phyloP scores from a whole-genome alignment of 2,797 vertebrate genomes.

The Salarias fasciatus region DNA sequence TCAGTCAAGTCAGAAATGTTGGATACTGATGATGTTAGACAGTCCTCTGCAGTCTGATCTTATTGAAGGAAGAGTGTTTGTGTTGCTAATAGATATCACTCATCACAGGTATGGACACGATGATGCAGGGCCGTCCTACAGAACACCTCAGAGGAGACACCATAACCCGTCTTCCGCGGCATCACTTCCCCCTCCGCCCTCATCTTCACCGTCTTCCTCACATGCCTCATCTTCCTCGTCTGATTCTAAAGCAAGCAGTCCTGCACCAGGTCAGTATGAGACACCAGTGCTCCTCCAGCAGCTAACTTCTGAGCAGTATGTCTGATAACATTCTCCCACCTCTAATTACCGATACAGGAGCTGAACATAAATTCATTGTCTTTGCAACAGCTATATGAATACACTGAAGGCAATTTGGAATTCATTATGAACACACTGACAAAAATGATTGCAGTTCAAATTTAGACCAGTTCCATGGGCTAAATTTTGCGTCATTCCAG shows the following conservation, averaged over 20 bases:
- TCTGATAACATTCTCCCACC: background rate
- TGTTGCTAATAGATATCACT: no score
- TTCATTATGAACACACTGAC: no score
- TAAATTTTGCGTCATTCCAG: constrained; percentile 66
- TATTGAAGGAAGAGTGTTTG: no score
- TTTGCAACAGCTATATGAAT: background rate
- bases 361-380: background rate
- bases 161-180: constrained; percentile 22
- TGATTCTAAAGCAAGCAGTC: constrained; percentile 42
- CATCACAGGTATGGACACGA: constrained; percentile 52
- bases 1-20: no score
- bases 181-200: constrained; percentile 8
- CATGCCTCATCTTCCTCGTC: constrained; percentile 41
- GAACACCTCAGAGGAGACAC: constrained; percentile 46
- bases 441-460: no score
- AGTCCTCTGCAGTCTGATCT: no score
- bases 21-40: no score
- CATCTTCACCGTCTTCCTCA: constrained; percentile 18
- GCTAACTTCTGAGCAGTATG: background rate
- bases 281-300: background rate
- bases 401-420: no score
- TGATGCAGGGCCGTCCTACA: constrained; percentile 56
- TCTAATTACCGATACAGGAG: background rate
- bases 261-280: constrained; percentile 85
- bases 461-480: no score